Evolutionary conservation across 2,888 invertebrate genomes (phyloP).

Genomic region (Drosophila infuscata): DNA sequence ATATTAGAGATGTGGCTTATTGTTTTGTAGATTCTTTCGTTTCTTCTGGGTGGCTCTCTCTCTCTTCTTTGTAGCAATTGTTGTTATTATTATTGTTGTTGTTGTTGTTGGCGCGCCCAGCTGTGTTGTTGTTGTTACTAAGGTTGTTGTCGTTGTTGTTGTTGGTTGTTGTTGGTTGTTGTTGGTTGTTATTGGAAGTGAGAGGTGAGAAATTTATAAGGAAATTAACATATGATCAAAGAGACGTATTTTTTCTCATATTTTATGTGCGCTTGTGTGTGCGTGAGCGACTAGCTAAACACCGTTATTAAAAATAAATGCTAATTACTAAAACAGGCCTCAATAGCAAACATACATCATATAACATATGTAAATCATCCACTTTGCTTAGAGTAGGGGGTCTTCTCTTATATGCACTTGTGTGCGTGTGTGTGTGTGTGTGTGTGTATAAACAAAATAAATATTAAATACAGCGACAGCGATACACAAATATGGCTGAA

Average conservation of each 20-base stretch:
- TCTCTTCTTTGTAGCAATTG: conserved; percentile 25
- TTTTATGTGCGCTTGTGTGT: conserved; percentile 6
- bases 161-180: conserved; percentile 36
- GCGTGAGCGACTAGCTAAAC: conserved; percentile 18
- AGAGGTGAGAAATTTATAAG: conserved; percentile 64
- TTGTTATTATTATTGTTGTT: conserved; percentile 33
- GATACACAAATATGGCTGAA: background rate
- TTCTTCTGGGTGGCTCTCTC: background rate
- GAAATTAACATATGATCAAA: conserved; percentile 64
- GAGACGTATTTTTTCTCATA: conserved; percentile 31
- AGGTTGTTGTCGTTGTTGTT: conserved; percentile 13
- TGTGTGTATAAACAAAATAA: background rate
- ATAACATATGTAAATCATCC: background rate
- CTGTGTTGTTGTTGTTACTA: conserved; percentile 59
- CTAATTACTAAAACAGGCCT: conserved; percentile 10
- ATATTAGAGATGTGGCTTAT: conserved; percentile 5
- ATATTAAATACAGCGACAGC: background rate
- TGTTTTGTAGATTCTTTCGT: conserved; percentile 16
- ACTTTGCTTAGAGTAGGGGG: background rate
- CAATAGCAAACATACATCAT: conserved; percentile 21
- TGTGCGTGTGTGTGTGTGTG: background rate
- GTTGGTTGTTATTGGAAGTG: conserved; percentile 41
- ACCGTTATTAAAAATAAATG: conserved; percentile 9
- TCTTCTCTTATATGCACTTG: background rate
- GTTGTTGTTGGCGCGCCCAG: conserved; percentile 55